phyloP scores from a whole-genome alignment of 2,888 invertebrate species.

The Frankliniella intonsa region DNA sequence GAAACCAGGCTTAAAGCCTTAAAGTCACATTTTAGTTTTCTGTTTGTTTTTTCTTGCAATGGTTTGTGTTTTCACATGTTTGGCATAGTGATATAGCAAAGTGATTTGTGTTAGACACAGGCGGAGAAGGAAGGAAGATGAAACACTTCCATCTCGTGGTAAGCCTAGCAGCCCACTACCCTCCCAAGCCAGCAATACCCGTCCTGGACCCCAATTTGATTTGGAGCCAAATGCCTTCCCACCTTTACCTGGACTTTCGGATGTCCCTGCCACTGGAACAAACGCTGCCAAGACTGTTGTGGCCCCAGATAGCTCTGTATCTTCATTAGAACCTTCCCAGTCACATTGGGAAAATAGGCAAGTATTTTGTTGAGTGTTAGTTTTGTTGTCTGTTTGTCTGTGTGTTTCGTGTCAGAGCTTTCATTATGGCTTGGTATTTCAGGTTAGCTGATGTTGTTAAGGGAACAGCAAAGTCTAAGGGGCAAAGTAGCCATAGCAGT shows the following conservation, averaged over 20 bases:
- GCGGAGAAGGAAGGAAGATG: slow-evolving; percentile 48
- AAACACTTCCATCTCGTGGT: slow-evolving; percentile 38
- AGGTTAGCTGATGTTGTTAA: slow-evolving; percentile 76
- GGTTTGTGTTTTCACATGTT: not conserved
- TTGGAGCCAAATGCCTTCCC: slow-evolving; percentile 75
- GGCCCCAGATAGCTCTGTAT: slow-evolving; percentile 29
- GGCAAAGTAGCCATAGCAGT: slow-evolving; percentile 38
- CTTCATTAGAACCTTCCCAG: slow-evolving; percentile 31
- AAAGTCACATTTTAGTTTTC: not conserved
- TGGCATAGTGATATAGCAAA: not conserved
- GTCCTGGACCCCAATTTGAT: slow-evolving; percentile 64
- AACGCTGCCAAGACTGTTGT: slow-evolving; percentile 35
- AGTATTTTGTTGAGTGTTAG: slow-evolving; percentile 26
- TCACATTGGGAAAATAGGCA: slow-evolving; percentile 40
- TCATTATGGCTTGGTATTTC: slow-evolving; percentile 34
- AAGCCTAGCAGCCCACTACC: slow-evolving; percentile 34
- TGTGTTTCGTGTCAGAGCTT: slow-evolving; percentile 22
- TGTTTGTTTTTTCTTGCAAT: slow-evolving; percentile 10
- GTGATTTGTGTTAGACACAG: slow-evolving; percentile 42
- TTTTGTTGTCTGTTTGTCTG: slow-evolving; percentile 23
- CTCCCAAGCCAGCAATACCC: slow-evolving; percentile 42
- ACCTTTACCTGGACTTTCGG: slow-evolving; percentile 61
- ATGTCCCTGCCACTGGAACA: slow-evolving; percentile 33
- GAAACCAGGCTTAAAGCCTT: not conserved
- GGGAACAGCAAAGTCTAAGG: slow-evolving; percentile 60